A percentile compares a stretch with the other conserved stretches of the same genome.
Evolutionary conservation across 2,888 invertebrate genomes (phyloP).

Genomic region (Isotomurus palustris): DNA sequence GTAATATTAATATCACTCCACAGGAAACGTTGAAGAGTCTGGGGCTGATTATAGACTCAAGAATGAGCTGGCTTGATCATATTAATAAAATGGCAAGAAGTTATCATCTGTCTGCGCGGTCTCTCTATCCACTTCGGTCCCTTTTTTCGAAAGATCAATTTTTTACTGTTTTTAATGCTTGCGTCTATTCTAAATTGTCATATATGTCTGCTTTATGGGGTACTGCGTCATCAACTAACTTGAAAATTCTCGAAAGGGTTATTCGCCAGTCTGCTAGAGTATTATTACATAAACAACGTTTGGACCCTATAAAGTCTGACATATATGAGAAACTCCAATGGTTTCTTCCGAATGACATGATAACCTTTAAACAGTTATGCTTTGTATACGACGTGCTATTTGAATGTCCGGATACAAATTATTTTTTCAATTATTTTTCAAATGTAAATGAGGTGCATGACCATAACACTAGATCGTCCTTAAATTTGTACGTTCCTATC

Average conservation of each 20-base stretch:
- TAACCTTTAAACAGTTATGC: not conserved
- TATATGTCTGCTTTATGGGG: slow-evolving; percentile 20
- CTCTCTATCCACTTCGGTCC: slow-evolving; percentile 7
- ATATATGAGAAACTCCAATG: slow-evolving; percentile 5
- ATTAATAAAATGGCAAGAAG: slow-evolving; percentile 4
- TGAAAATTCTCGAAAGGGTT: slow-evolving; percentile 2
- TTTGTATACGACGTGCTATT: slow-evolving; percentile 3
- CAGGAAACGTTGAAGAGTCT: slow-evolving; percentile 4
- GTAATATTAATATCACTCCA: not conserved
- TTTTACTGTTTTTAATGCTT: slow-evolving; percentile 13
- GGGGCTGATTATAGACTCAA: slow-evolving; percentile 11
- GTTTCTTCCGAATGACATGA: slow-evolving; percentile 1
- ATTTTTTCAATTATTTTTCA: not conserved
- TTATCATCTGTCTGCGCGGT: slow-evolving; percentile 3
- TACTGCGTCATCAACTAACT: not conserved
- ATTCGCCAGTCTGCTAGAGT: slow-evolving; percentile 3
- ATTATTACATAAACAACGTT: slow-evolving; percentile 2
- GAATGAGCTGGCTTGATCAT: slow-evolving; percentile 8
- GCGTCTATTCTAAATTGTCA: slow-evolving; percentile 3
- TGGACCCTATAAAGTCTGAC: slow-evolving; percentile 4
- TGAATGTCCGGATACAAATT: no score
- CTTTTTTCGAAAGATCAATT: slow-evolving; percentile 2
- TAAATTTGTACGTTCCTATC: not conserved
- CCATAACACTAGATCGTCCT: not conserved
- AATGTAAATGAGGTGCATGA: not conserved